phyloP scores from a whole-genome alignment of 2,113 vertebrate genomes.

The Hipposideros armiger region DNA sequence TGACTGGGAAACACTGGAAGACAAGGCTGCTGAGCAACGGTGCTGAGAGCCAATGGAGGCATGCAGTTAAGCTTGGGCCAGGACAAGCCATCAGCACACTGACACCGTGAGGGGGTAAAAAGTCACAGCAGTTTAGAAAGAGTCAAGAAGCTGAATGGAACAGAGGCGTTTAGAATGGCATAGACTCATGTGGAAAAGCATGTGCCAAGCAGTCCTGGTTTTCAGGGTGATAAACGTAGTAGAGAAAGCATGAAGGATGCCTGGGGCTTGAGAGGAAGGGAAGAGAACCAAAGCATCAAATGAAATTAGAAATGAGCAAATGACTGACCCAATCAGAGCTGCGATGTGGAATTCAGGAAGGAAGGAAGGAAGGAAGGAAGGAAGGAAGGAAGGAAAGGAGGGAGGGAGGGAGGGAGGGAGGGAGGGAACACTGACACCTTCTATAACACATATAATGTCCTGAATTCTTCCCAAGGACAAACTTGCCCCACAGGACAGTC shows the following conservation, averaged over 20 bases:
- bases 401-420: accelerated
- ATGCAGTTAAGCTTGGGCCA: background rate
- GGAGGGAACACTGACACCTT: background rate
- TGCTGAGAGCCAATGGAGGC: background rate
- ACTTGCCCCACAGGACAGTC: background rate
- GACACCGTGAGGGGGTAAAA: background rate
- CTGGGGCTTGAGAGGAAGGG: background rate
- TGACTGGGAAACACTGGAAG: background rate
- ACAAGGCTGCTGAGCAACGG: accelerated
- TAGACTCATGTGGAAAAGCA: background rate
- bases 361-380: accelerated
- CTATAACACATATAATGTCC: background rate
- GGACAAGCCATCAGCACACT: accelerated
- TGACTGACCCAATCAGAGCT: background rate
- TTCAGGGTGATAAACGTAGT: background rate
- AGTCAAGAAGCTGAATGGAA: background rate
- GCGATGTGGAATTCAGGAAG: background rate
- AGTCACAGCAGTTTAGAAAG: background rate
- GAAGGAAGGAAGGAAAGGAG: too few relatives aligned
- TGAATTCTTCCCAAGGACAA: background rate
- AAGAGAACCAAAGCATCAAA: background rate
- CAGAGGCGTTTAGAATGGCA: background rate
- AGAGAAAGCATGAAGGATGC: background rate
- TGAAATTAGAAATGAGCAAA: background rate
- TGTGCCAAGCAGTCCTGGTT: background rate